These are phyloP conservation scores for Sphinx pinastri DNA, from an alignment of 2,888 invertebrate species.

Conservation along the genomic window DNA sequence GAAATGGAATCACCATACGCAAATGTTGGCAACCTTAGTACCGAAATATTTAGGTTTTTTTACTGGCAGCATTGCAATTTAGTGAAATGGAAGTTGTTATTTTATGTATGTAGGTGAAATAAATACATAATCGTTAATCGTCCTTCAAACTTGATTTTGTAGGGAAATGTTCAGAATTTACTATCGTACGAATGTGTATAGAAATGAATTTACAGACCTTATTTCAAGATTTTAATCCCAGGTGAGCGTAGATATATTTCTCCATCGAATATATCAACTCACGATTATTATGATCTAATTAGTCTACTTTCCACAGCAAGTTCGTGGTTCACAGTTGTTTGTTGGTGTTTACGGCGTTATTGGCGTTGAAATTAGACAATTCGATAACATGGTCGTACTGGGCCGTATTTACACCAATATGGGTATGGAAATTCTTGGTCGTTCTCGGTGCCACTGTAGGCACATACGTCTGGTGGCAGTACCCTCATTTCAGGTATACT, in stretches of 20 bases:
- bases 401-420: slow-evolving; percentile 97
- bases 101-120: slow-evolving; percentile 35
- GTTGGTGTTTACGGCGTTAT: slow-evolving; percentile 94
- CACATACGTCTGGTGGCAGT: slow-evolving; percentile 97
- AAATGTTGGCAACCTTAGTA: no score
- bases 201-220: slow-evolving; percentile 94
- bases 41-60: no score
- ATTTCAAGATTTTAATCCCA: slow-evolving; percentile 96
- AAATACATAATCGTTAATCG: slow-evolving; percentile 25
- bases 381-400: slow-evolving; percentile 97
- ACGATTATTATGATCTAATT: slow-evolving; percentile 33
- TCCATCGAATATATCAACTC: slow-evolving; percentile 31
- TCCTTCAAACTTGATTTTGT: slow-evolving; percentile 36
- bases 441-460: slow-evolving; percentile 95
- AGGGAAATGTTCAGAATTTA: slow-evolving; percentile 58
- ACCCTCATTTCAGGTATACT: slow-evolving; percentile 95
- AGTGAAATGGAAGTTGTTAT: slow-evolving; percentile 33
- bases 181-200: slow-evolving; percentile 69
- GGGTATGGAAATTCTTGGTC: slow-evolving; percentile 98
- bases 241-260: slow-evolving; percentile 77
- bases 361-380: slow-evolving; percentile 95
- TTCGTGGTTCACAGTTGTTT: slow-evolving; percentile 98
- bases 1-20: no score
- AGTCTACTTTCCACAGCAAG: slow-evolving; percentile 89
- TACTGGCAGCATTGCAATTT: no score